These are phyloP conservation scores for Hiodon tergisus DNA, from an alignment of 2,113 vertebrate species.

Conservation along the genomic window DNA sequence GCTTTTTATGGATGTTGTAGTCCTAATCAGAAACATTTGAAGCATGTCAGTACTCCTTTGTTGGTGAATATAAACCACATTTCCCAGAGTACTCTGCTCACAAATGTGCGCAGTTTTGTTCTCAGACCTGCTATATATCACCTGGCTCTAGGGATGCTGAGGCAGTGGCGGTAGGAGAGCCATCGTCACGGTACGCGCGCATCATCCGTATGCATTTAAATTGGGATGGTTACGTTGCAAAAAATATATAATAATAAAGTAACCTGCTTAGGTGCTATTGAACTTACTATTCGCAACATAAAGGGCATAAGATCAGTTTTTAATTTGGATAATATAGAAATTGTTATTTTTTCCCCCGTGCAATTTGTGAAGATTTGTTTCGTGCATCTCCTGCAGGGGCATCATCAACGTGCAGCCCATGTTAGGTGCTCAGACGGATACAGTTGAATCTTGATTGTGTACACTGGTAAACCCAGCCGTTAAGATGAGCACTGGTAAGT, in stretches of 20 bases:
- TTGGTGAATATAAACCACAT: conserved; percentile 31
- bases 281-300: not conserved
- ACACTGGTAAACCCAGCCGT: conserved; percentile 10
- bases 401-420: conserved; percentile 38
- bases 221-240: not conserved
- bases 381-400: conserved; percentile 30
- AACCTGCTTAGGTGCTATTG: not conserved
- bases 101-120: conserved; percentile 23
- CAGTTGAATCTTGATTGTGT: conserved; percentile 40
- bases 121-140: conserved; percentile 26
- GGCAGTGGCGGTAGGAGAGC: conserved; percentile 36
- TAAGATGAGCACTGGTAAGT: conserved; percentile 47
- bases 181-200: conserved; percentile 41
- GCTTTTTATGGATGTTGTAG: conserved; percentile 30
- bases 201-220: conserved; percentile 29
- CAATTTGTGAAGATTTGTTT: not conserved
- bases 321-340: not conserved
- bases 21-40: not conserved
- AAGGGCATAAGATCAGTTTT: not conserved
- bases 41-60: not conserved
- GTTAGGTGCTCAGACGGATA: conserved; percentile 2
- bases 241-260: not conserved
- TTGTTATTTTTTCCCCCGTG: not conserved
- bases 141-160: conserved; percentile 43
- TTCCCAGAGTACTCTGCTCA: conserved; percentile 32